Percentiles rank a stretch among this genome's conserved stretches.
phyloP scores from a whole-genome alignment of 1,140 invertebrate genomes.

The Drepana arcuata region DNA sequence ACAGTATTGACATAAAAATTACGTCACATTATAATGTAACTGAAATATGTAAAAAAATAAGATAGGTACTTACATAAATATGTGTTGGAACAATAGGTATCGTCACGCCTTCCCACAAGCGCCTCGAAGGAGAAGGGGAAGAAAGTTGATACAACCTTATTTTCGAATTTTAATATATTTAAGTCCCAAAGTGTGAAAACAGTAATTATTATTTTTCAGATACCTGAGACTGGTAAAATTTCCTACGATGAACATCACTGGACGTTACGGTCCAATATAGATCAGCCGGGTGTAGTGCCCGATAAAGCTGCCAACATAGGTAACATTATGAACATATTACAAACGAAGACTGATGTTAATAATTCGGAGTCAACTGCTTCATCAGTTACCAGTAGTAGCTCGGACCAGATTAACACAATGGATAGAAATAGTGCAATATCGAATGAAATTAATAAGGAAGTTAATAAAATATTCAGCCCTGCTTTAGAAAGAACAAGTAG shows the following conservation, averaged over 20 bases:
- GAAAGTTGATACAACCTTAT: no score
- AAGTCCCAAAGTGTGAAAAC: no score
- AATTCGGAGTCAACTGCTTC: conserved; percentile 43
- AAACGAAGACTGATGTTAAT: conserved; percentile 28
- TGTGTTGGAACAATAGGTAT: no score
- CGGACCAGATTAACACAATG: conserved; percentile 32
- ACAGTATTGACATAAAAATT: no score
- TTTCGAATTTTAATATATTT: no score
- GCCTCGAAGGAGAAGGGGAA: no score
- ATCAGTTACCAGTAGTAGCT: conserved; percentile 39
- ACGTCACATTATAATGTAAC: no score
- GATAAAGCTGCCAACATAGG: conserved; percentile 38
- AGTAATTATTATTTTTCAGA: conserved; percentile 28
- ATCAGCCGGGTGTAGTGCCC: neutral
- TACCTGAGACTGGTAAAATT: conserved; percentile 38
- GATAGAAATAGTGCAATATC: conserved; percentile 33
- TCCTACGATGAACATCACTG: conserved; percentile 40
- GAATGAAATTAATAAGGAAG: conserved; percentile 52
- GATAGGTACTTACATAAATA: no score
- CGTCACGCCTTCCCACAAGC: no score
- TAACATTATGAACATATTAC: conserved; percentile 36
- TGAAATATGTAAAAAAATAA: no score
- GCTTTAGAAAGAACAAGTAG: conserved; percentile 58
- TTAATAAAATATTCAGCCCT: conserved; percentile 57
- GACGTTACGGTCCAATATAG: conserved; percentile 15